Evolutionary conservation across 1,140 invertebrate species (phyloP), one percentile per base, ranked within the genome.

Genomic region (Caenorhabditis elegans): DNA sequence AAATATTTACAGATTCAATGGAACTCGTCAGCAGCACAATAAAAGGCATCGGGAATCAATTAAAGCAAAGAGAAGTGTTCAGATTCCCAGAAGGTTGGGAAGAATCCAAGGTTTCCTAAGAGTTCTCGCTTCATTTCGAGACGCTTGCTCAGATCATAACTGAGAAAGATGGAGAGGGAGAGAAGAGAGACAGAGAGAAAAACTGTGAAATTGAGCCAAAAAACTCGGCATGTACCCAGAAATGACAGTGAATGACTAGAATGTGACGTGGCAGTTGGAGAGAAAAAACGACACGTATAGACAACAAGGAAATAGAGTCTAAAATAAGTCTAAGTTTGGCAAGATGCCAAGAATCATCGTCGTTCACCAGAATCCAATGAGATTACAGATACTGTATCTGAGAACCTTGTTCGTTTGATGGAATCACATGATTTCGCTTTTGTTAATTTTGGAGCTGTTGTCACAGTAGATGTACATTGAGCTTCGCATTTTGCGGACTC

Each of bases 331-430:
- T 70, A 70, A 70, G n/a, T 31, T 39, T 36, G 19, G 5, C 26
- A 39, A 15, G 5, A 6, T 31, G 26, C 53, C 10, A 60, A 43
- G 34, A 43, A 70, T 70, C 60, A 70, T 70, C 34, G 60, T 19
- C 60, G 60, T 13, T 34, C 28, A 22, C 53, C 17, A 4, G 53
- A 60, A 75, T 76, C 80, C 36, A 81, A 22, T 47, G 46, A 51
- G n/a, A 81, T 78, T 3, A 83, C 82, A 8, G 76, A 75, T 26
- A 83, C 65, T 26, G 82, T 83, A 75, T 83, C 82, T 1, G 53
- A 70, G 77, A 83, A 83, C n/a, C 82, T 34, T 17, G 82, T 83
- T 39, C 43, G 46, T 77, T 83, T 83, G n/a, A 78, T 53, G 0
- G 82, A 83, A 28, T 80, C 79, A 39, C 51, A 53, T n/a, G 79